Evolutionary conservation across 1,140 invertebrate genomes (phyloP), one percentile per base, ranked within the genome.

Genomic region (Hestina assimilis): DNA sequence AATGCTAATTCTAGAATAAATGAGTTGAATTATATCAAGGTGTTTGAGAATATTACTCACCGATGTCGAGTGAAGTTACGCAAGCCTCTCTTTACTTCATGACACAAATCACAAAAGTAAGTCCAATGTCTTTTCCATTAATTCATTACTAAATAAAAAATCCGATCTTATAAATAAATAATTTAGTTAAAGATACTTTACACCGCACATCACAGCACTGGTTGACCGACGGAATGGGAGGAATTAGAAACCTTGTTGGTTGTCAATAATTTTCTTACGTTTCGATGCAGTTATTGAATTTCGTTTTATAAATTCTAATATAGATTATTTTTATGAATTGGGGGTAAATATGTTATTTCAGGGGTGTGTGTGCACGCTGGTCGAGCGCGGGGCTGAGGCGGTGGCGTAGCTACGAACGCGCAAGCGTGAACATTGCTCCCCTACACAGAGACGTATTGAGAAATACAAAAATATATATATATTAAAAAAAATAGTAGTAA

Each of bases 341-440:
- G 40, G 28, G 31, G 31, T 35, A 46, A 46, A 46, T n/a, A 33
- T 59, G 21, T 62, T 50, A 24, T 56, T 50, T 31, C 17, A 33
- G 31, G 59, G 52, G 52, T 57, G 53, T 55, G 17, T 21, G 48
- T 20, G 42, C 48, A 42, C 41, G 54, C 15, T 63, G 23, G 42
- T 52, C 38, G 35, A 29, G 43, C 58, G 53, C 59, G 66, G 64
- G 72, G 61, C 57, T 54, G 64, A 69, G 76, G 66, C 68, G 69
- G 66, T 66, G 72, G 62, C 55, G 53, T 53, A 54, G 69, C 40
- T 29, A 8, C 38, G 17, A 21, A 23, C 63, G 79, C 74, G 79
- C 78, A 53, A 47, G 74, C 78, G 78, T 67, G 75, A 58, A 54
- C 54, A 20, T 71, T 72, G 67, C 74, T 75, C 75, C 75, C 73